Percentiles rank a stretch among this genome's conserved stretches.
Conservation (phyloP, 2,113 vertebrate species). For the Petrocephalus zakoni region DNA sequence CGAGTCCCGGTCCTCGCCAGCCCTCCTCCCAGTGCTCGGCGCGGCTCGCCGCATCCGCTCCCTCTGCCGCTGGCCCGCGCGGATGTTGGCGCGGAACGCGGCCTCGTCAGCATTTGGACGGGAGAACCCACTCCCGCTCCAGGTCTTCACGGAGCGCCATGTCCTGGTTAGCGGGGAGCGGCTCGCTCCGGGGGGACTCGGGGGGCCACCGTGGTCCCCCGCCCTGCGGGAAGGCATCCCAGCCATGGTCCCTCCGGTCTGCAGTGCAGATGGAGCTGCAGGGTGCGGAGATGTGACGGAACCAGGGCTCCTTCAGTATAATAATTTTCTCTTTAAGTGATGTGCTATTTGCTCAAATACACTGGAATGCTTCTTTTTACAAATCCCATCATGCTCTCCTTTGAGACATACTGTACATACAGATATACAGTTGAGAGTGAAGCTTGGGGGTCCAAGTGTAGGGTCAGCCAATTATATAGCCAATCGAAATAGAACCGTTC, state of each 20-base stretch:
- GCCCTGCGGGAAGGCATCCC: constrained; percentile 62
- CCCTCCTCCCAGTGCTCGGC: neutral
- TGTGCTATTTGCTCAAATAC: neutral
- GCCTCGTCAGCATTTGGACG: neutral
- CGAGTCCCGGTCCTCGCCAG: neutral
- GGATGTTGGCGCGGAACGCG: neutral
- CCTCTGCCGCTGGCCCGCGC: neutral
- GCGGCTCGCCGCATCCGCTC: neutral
- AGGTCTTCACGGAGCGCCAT: constrained; percentile 29
- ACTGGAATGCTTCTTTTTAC: neutral
- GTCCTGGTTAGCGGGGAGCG: constrained; percentile 45
- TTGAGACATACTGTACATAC: neutral
- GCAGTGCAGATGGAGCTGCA: neutral
- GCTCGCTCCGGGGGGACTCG: constrained; percentile 45
- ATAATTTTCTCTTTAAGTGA: too few relatives aligned
- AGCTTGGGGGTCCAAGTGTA: neutral
- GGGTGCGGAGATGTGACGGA: neutral
- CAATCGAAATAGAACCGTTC: neutral
- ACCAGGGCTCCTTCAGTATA: neutral
- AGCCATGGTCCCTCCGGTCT: constrained; percentile 26
- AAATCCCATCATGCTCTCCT: neutral
- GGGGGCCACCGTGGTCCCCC: constrained; percentile 57
- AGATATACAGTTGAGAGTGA: neutral
- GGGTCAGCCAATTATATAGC: neutral
- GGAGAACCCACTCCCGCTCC: neutral